Evolutionary conservation across 2,113 vertebrate genomes (phyloP).

Genomic region (Alaudala cheleensis): DNA sequence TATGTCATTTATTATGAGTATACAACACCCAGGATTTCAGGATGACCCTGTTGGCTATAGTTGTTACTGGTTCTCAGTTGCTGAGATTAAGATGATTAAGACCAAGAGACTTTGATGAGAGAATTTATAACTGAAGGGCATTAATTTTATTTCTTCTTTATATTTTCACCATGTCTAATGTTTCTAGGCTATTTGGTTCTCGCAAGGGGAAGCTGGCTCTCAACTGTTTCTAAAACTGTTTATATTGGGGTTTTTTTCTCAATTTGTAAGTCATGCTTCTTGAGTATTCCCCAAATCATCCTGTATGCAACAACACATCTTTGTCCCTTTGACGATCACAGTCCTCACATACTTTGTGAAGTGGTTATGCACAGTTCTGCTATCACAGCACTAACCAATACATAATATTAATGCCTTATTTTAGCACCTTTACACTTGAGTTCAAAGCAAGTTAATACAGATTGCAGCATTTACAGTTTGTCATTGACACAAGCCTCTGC

Average conservation of each 20-base stretch:
- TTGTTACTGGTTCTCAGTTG: neutral
- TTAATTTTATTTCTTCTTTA: neutral
- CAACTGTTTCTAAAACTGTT: neutral
- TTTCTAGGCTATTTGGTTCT: neutral
- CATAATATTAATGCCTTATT: neutral
- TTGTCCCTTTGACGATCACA: neutral
- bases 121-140: neutral
- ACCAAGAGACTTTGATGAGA: neutral
- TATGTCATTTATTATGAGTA: neutral
- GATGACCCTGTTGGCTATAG: neutral
- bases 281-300: neutral
- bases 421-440: neutral
- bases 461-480: neutral
- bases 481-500: neutral
- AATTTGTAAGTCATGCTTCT: neutral
- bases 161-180: neutral
- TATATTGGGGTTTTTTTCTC: neutral
- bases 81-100: neutral
- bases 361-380: neutral
- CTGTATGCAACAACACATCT: neutral
- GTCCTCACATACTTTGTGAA: neutral
- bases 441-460: neutral
- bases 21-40: neutral
- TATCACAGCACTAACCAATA: neutral
- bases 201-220: neutral